Base-by-base conservation (phyloP, 2,113 vertebrate genomes). In the Gracilinanus agilis region DNA sequence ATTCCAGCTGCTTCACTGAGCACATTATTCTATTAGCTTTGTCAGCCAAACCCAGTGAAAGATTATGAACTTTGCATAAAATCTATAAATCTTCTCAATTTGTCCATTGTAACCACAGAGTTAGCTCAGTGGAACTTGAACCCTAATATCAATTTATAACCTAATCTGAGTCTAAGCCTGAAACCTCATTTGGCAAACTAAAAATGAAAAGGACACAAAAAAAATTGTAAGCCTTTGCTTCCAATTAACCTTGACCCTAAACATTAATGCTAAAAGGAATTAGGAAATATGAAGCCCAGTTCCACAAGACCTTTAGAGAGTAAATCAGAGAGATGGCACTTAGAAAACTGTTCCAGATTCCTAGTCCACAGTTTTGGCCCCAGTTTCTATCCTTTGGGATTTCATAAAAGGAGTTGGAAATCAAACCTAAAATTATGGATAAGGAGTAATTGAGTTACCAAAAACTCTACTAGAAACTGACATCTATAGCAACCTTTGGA, bases 1-100 rank as follows among this genome's bases (percentile, higher is more conserved):
- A 61, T 94, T 67, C 29, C 40, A 40, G 1, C n/a, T 55, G 2
- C 54, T 55, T 91, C 24, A 7, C 90, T 91, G 23, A 40, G 40
- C 40, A 24, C 4, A 54, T 90, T 92, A 53, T 93, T 90, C 94
- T n/a, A 23, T 40, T 40, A 34, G 53, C 24, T 88, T 3, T 54
- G 91, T 56, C 88, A 92, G 25, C 24, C 4, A 90, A 55, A 94
- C 91, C 67, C 75, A 91, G 90, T 1, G 1, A 53, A 88, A 90
- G 8, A 90, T 92, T 75, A 58, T 56, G 55, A 94, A 90, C 34
- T 93, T 56, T 91, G 24, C 54, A 92, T 24, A 91, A 95, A 93
- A 92, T 3, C 54, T 58, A 4, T 94, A 96, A 54, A 13, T 29
- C 13, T 91, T 91, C 21, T 67, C 34, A 3, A 24, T 13, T 9